A percentile compares a stretch with the other conserved stretches of the same genome.
These are phyloP conservation scores for Empidonax alnorum DNA, from an alignment of 2,113 vertebrate species.

Conservation along the genomic window DNA sequence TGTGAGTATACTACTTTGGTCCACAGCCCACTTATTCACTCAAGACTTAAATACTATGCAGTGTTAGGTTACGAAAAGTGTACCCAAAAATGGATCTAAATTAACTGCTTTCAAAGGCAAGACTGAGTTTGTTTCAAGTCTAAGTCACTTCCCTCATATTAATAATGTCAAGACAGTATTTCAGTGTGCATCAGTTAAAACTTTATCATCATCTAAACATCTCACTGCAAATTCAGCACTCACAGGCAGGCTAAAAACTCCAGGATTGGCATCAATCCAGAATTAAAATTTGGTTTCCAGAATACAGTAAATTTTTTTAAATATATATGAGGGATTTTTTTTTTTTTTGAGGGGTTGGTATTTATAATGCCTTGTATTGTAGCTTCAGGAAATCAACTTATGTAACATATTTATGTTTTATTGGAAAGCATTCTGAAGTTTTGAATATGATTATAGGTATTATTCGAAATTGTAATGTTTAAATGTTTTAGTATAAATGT, in stretches of 20 bases:
- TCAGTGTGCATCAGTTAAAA: background rate
- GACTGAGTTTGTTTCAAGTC: background rate
- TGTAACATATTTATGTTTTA: background rate
- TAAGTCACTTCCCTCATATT: background rate
- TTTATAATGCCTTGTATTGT: background rate
- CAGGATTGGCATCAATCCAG: background rate
- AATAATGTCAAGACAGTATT: background rate
- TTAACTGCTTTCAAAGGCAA: background rate
- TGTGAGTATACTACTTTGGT: background rate
- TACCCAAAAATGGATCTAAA: background rate
- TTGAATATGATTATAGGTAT: background rate
- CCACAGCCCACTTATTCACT: background rate
- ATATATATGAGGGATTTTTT: background rate
- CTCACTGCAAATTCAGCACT: background rate
- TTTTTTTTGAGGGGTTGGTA: background rate
- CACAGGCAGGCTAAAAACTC: background rate
- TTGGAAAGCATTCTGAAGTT: background rate
- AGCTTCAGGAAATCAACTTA: constrained; percentile 15
- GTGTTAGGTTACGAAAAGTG: background rate
- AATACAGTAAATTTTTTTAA: background rate
- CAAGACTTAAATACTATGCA: background rate
- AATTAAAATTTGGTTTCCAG: background rate
- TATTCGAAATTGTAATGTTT: background rate
- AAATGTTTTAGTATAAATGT: background rate
- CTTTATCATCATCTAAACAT: background rate